These are phyloP conservation scores for Laothoe populi DNA, from an alignment of 2,888 invertebrate species.

Conservation along the genomic window DNA sequence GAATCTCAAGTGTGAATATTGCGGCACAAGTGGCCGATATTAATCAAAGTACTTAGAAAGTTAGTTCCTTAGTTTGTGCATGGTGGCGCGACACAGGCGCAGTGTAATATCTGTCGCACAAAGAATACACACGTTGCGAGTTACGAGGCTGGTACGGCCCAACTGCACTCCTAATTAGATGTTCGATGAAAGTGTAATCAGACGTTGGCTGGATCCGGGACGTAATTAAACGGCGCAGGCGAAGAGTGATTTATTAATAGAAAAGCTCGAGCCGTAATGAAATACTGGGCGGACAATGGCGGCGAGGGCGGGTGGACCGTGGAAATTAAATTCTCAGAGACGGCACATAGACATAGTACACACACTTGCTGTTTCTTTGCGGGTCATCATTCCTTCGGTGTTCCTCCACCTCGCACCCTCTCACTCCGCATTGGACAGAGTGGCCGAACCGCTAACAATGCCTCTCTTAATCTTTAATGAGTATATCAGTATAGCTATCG, in stretches of 20 bases:
- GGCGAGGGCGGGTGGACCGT: conserved; percentile 74
- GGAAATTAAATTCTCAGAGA: conserved; percentile 83
- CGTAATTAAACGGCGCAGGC: conserved; percentile 83
- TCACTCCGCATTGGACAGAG: conserved; percentile 72
- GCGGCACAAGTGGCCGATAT: conserved; percentile 65
- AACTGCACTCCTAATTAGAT: conserved; percentile 83
- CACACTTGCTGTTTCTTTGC: conserved; percentile 72
- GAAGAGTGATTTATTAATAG: conserved; percentile 86
- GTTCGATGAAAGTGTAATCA: conserved; percentile 85
- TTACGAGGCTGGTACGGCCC: conserved; percentile 50
- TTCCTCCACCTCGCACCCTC: conserved; percentile 48
- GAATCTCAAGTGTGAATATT: conserved; percentile 2
- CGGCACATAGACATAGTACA: conserved; percentile 60
- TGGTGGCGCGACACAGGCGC: conserved; percentile 68
- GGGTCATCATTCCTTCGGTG: conserved; percentile 53
- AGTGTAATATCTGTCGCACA: conserved; percentile 45
- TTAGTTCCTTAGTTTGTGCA: conserved; percentile 61
- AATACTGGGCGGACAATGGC: conserved; percentile 84
- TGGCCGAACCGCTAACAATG: not conserved
- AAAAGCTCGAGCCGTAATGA: conserved; percentile 84
- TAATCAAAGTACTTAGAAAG: conserved; percentile 78
- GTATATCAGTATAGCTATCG: not conserved
- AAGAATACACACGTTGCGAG: conserved; percentile 74
- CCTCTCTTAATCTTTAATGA: not conserved
- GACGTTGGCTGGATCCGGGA: conserved; percentile 80